Evolutionary conservation across 2,113 vertebrate species (phyloP), one percentile per base, ranked within the genome.

Genomic region (Dipodomys merriami): DNA sequence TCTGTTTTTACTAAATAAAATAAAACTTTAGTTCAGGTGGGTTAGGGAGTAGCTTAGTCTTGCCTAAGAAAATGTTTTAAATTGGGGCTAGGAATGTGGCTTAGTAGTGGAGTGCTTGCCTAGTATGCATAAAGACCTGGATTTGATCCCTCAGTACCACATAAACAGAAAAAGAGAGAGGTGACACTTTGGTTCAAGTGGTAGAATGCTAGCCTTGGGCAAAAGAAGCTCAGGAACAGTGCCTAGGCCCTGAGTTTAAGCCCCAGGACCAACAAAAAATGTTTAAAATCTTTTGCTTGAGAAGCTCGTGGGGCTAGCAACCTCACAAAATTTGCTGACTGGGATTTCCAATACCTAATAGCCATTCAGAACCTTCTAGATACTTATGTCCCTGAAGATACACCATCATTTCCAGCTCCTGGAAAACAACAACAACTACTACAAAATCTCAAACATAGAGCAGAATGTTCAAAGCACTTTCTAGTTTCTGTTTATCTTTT

Each of bases 1-100:
- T 60, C 12, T 73, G 5, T 80, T 95, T 91, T 89, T 64, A 86
- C 12, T 76, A 30, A 92, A 84, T 89, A 49, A 74, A 96, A 92
- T 82, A 44, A 57, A 67, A 95, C 46, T 49, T 92, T 33, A 57
- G 15, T 88, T 6, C 25, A 39, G 30, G 39, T 4, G 29, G n/a
- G 18, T 6, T 12, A 6, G 44, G 19, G 27, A 44, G 19, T n/a
- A 78, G 49, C 20, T 60, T 57, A 57, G 44, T 73, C 77, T 83
- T 88, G 9, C 49, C 81, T 79, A 73, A 74, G 57, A 81, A 81
- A 25, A 1, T 64, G 23, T 30, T 93, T 73, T 23, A 78, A 69
- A 30, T 77, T 39, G 39, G 39, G 39, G 39, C 39, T 39, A 39
- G 39, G 39, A 39, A 39, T 39, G 39, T 39, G 39, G 39, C 39